phyloP scores from a whole-genome alignment of 1,140 invertebrate species.

The Eueides isabella region DNA sequence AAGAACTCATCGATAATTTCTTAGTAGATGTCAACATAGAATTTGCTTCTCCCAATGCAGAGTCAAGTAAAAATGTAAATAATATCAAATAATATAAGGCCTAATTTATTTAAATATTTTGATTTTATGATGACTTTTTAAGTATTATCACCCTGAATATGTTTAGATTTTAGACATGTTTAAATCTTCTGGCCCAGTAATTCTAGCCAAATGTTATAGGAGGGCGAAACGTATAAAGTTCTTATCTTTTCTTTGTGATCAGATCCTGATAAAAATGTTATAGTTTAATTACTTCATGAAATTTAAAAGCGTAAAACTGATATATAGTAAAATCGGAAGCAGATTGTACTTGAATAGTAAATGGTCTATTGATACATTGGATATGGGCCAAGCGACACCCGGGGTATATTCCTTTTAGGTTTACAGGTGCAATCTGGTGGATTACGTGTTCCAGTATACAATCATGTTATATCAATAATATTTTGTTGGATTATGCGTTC shows the following conservation, averaged over 20 bases:
- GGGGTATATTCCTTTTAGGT: slow-evolving; percentile 47
- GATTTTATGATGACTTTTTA: too few relatives aligned
- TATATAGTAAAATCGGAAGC: slow-evolving; percentile 57
- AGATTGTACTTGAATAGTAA: slow-evolving; percentile 70
- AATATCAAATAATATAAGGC: too few relatives aligned
- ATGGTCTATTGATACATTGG: slow-evolving; percentile 74
- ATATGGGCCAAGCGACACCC: slow-evolving; percentile 59
- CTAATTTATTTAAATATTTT: too few relatives aligned
- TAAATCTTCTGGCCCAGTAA: too few relatives aligned
- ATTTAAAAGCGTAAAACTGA: slow-evolving; percentile 55
- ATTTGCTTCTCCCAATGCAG: background rate
- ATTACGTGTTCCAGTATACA: background rate
- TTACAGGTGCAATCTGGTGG: background rate
- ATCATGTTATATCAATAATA: background rate
- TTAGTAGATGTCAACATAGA: background rate
- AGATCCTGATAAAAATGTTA: too few relatives aligned
- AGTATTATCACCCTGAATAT: too few relatives aligned
- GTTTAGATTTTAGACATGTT: too few relatives aligned
- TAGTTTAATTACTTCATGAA: background rate
- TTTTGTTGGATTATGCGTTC: background rate
- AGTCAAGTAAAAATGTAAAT: too few relatives aligned
- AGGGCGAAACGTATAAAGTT: too few relatives aligned
- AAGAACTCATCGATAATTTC: background rate
- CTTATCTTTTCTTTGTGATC: too few relatives aligned
- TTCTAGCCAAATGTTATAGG: too few relatives aligned